Percentiles rank a stretch among this genome's conserved stretches.
Conservation (phyloP, 1,140 invertebrate species). For the Portunus trituberculatus region DNA sequence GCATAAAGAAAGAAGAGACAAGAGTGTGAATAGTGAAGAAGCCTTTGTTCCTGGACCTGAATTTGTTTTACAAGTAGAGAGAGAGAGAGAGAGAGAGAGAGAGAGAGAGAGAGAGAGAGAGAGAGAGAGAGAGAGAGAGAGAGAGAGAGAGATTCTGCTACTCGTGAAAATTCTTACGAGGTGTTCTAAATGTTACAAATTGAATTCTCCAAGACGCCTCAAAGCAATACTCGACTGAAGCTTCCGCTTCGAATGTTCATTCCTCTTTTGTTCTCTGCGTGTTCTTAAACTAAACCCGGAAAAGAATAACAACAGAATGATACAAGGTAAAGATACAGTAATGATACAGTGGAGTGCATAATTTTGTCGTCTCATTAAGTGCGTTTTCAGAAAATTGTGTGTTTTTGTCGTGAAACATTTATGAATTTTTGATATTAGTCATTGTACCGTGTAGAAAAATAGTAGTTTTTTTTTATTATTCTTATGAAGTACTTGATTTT, state of each 20-base stretch:
- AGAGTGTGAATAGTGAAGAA: constrained; percentile 37
- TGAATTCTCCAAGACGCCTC: constrained; percentile 9
- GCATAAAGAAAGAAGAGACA: not conserved
- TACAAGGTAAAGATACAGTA: no score
- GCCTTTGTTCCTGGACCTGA: constrained; percentile 29
- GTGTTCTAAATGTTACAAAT: constrained; percentile 14
- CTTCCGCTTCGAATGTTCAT: not conserved
- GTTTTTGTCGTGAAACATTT: no score
- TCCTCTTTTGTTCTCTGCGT: not conserved
- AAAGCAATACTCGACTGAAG: not conserved
- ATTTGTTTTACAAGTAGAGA: constrained; percentile 21
- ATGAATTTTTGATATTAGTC: no score
- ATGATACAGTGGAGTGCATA: no score
- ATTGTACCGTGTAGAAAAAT: no score
- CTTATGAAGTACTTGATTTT: no score
- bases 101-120: constrained; percentile 35
- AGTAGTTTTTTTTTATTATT: no score
- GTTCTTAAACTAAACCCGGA: not conserved
- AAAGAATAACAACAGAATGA: no score
- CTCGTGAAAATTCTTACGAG: constrained; percentile 11
- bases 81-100: constrained; percentile 29
- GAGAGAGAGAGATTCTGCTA: not conserved
- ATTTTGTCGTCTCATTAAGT: no score
- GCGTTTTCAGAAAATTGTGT: no score
- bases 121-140: constrained; percentile 50